Evolutionary conservation across 2,888 invertebrate species (phyloP).

Genomic region (Phortica okadai): DNA sequence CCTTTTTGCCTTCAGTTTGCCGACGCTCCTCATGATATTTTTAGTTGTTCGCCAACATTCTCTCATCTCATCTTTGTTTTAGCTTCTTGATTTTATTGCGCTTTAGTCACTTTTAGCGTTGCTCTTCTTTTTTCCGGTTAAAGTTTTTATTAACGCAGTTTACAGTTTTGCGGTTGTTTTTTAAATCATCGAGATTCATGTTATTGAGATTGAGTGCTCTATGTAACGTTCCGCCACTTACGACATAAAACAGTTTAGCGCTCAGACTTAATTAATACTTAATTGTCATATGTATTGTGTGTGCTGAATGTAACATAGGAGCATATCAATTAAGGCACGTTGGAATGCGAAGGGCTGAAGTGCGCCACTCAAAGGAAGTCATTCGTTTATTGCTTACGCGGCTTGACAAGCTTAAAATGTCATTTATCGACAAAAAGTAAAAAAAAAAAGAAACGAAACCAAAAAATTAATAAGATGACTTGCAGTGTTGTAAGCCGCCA

Average conservation of each 20-base stretch:
- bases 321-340: too few species aligned
- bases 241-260: too few species aligned
- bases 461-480: background rate
- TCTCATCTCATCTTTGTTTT: background rate
- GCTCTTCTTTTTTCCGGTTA: background rate
- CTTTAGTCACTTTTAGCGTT: background rate
- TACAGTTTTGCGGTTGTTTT: too few species aligned
- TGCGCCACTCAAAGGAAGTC: conserved; percentile 7
- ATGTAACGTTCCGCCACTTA: too few species aligned
- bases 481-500: background rate
- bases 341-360: too few species aligned
- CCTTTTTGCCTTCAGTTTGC: background rate
- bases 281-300: too few species aligned
- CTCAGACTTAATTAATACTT: too few species aligned
- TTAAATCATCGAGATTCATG: too few species aligned
- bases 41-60: conserved; percentile 46
- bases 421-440: background rate
- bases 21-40: conserved; percentile 54
- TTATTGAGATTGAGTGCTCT: too few species aligned
- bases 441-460: background rate
- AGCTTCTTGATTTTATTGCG: background rate
- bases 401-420: background rate
- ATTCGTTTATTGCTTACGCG: background rate
- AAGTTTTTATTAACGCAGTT: background rate
- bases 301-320: background rate